Conservation (phyloP, 2,113 vertebrate genomes). For the Craseonycteris thonglongyai region DNA sequence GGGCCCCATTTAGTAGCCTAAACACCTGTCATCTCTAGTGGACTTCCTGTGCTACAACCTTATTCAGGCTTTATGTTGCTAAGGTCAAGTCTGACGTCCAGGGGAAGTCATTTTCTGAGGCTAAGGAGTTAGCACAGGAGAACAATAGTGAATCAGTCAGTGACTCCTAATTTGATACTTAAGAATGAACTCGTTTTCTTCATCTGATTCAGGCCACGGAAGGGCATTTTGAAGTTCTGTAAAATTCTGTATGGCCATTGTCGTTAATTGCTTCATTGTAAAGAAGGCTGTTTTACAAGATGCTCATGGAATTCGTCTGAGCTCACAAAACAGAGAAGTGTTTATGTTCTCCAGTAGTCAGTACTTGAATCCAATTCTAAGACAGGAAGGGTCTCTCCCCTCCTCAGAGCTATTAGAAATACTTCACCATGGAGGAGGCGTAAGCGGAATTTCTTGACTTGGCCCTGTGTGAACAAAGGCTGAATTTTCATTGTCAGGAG, state of each 20-base stretch:
- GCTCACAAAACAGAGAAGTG: slow-evolving; percentile 59
- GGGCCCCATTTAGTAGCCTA: neutral
- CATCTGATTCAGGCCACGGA: neutral
- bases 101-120: neutral
- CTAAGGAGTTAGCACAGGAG: neutral
- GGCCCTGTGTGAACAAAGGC: neutral
- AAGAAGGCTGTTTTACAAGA: slow-evolving; percentile 8
- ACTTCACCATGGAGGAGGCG: slow-evolving; percentile 59
- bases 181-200: neutral
- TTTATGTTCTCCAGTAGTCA: slow-evolving; percentile 44
- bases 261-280: slow-evolving; percentile 21
- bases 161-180: neutral
- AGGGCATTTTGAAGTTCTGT: slow-evolving; percentile 9
- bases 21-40: neutral
- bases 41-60: neutral
- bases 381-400: slow-evolving; percentile 44
- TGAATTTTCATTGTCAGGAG: neutral
- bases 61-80: neutral
- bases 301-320: slow-evolving; percentile 48
- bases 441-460: slow-evolving; percentile 42
- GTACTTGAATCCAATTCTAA: slow-evolving; percentile 26
- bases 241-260: slow-evolving; percentile 32
- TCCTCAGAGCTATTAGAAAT: slow-evolving; percentile 57
- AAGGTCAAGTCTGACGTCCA: neutral
- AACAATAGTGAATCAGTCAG: neutral